A percentile compares a stretch with the other conserved stretches of the same genome.
Evolutionary conservation across 2,797 vertebrate genomes (phyloP).

Genomic region (Sebastes flavidus): DNA sequence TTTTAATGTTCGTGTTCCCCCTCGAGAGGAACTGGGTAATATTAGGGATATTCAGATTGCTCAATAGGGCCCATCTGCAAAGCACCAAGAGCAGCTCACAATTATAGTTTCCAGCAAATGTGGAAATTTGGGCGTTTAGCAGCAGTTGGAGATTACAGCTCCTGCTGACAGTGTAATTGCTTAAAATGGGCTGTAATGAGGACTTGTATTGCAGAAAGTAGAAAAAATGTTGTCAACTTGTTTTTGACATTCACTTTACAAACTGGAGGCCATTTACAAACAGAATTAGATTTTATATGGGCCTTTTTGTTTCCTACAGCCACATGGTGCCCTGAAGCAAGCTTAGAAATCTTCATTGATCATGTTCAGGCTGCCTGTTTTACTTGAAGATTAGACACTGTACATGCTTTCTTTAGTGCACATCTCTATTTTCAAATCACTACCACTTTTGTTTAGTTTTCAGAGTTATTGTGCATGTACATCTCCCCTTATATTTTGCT

Average conservation of each 20-base stretch:
- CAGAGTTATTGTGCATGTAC: not conserved
- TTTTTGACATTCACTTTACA: slow-evolving; percentile 57
- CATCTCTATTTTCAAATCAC: not conserved
- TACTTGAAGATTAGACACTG: slow-evolving; percentile 5
- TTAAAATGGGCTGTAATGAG: slow-evolving; percentile 76
- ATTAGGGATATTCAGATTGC: slow-evolving; percentile 77
- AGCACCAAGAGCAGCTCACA: slow-evolving; percentile 61
- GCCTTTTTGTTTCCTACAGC: slow-evolving; percentile 21
- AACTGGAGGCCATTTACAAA: slow-evolving; percentile 46
- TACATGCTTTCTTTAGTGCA: not conserved
- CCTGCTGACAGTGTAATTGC: slow-evolving; percentile 79
- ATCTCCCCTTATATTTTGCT: not conserved
- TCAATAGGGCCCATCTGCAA: slow-evolving; percentile 72
- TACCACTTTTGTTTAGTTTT: not conserved
- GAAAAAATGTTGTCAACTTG: slow-evolving; percentile 58
- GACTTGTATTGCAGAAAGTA: slow-evolving; percentile 68
- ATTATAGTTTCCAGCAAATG: slow-evolving; percentile 80
- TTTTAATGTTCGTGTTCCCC: slow-evolving; percentile 66
- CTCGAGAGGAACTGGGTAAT: slow-evolving; percentile 73
- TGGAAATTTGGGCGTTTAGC: slow-evolving; percentile 76
- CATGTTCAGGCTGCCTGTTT: not conserved
- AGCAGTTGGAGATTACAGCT: slow-evolving; percentile 77
- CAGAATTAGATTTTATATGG: slow-evolving; percentile 22
- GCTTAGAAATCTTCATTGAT: not conserved
- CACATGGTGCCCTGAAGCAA: not conserved